A percentile compares a stretch with the other conserved stretches of the same genome.
Evolutionary conservation across 2,888 invertebrate species (phyloP).

Genomic region (Scaptomyza reducta): DNA sequence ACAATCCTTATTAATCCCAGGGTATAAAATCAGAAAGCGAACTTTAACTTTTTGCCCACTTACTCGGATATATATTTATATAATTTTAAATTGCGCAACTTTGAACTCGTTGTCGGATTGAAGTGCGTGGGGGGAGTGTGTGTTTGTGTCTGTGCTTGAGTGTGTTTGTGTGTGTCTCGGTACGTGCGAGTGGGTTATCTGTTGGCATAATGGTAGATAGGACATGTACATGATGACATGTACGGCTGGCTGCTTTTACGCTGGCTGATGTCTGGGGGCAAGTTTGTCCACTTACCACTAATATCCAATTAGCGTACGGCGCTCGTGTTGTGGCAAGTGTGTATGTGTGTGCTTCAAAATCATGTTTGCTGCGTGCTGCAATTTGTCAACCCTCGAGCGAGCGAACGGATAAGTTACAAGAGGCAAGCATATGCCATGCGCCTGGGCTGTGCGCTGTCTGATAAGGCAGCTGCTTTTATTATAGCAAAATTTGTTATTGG

Average conservation of each 20-base stretch:
- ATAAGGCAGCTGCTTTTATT: slow-evolving; percentile 73
- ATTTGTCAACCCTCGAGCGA: slow-evolving; percentile 69
- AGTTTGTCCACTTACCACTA: slow-evolving; percentile 65
- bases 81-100: slow-evolving; percentile 35
- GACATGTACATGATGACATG: slow-evolving; percentile 51
- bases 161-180: slow-evolving; percentile 12
- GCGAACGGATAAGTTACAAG: not conserved
- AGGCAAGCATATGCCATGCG: slow-evolving; percentile 57
- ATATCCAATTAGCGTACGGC: slow-evolving; percentile 73
- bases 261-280: slow-evolving; percentile 18
- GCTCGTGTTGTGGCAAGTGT: slow-evolving; percentile 56
- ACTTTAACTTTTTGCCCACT: slow-evolving; percentile 30
- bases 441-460: slow-evolving; percentile 51
- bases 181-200: slow-evolving; percentile 49
- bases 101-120: slow-evolving; percentile 13
- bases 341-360: slow-evolving; percentile 58
- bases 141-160: slow-evolving; percentile 18
- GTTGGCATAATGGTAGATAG: slow-evolving; percentile 51
- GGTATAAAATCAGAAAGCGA: slow-evolving; percentile 13
- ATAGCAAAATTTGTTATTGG: slow-evolving; percentile 74
- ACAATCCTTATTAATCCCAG: not conserved
- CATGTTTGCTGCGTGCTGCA: slow-evolving; percentile 59
- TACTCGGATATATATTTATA: slow-evolving; percentile 30
- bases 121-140: not conserved
- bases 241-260: not conserved